Base-by-base conservation (phyloP, 2,797 vertebrate species). In the Urophycis tenuis region DNA sequence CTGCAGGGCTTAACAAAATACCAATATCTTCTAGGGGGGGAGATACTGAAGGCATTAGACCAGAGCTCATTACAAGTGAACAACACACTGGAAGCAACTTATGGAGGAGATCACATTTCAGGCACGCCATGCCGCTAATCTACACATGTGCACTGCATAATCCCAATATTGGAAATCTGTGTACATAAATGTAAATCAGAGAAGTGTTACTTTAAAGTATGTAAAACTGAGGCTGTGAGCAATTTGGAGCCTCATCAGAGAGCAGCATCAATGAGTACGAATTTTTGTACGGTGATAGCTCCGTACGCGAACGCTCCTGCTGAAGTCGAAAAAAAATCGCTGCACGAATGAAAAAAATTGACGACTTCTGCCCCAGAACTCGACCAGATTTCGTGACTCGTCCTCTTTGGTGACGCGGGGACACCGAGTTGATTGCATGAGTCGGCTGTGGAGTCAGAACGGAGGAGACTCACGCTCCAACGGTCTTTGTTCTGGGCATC, bases 1-100 rank as follows among this genome's bases (percentile, higher is more conserved):
- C 71, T 77, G 67, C 75, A 71, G 49, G 45, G 78, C 33, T 80
- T 75, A 81, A 78, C 70, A 35, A 77, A 79, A 77, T 75, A 79
- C 78, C 77, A 81, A 81, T 80, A 79, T 81, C 74, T 78, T 73
- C 11, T 34, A 9, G 53, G 34, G 70, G 72, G 35, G 9, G 29
- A 36, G 45, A 34, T 49, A 34, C 34, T 75, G 73, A 60, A 6
- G 32, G 45, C 5, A n/a, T 39, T n/a, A 77, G 11, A n/a, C 12
- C 25, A 72, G 30, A 60, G 60, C 71, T 78, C 39, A 79, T 76
- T 81, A 32, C 45, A 74, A 73, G 45, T 71, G 32, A 34, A 76
- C 39, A 75, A 53, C 35, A 73, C 74, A 74, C 36, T 71, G 53
- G 72, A 79, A 76, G 77, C 53, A 60, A 36, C 73, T 72, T 74